Conservation (phyloP, 1,140 invertebrate genomes). For the Heliconius himera region DNA sequence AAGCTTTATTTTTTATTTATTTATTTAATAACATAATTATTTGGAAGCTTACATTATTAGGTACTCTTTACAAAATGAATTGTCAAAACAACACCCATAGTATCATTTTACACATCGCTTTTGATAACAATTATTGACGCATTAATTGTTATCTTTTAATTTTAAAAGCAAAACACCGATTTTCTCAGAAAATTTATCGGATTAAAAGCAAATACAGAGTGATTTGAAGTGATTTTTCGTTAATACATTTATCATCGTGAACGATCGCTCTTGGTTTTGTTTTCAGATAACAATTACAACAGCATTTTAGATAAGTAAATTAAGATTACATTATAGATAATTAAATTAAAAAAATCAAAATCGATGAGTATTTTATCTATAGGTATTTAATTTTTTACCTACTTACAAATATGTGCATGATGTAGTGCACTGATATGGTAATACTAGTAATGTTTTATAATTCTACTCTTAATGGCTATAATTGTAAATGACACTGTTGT, state of each 20-base stretch:
- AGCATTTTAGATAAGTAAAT: constrained; percentile 21
- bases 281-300: constrained; percentile 25
- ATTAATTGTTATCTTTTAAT: constrained; percentile 29
- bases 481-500: no score
- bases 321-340: constrained; percentile 17
- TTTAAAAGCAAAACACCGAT: constrained; percentile 33
- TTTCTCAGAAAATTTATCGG: constrained; percentile 33
- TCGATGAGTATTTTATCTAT: no score
- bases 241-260: constrained; percentile 28
- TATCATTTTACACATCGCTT: constrained; percentile 11
- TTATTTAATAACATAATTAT: no score
- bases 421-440: no score
- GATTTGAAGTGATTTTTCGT: constrained; percentile 35
- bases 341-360: background rate
- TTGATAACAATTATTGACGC: constrained; percentile 14
- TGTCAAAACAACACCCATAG: background rate
- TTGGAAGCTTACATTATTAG: no score
- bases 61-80: constrained; percentile 1
- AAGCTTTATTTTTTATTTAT: no score
- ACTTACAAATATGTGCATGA: no score
- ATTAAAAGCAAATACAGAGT: constrained; percentile 34
- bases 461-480: no score
- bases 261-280: constrained; percentile 14
- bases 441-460: no score
- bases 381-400: no score